Evolutionary conservation across 2,888 invertebrate genomes (phyloP), one percentile per base, ranked within the genome.

Genomic region (Chloroclysta siterata): DNA sequence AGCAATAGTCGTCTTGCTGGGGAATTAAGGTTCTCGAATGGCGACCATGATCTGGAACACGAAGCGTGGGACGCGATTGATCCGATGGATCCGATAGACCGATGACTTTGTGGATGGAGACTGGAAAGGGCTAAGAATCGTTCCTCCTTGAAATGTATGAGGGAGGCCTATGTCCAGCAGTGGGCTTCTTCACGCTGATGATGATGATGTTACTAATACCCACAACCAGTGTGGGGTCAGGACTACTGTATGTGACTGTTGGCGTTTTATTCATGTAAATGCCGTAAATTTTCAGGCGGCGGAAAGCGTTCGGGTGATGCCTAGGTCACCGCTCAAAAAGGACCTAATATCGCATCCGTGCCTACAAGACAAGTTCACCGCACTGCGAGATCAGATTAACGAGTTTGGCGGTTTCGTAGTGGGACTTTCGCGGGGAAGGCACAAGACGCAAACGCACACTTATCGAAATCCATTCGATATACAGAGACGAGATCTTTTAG

Each of bases 391-490:
- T 73, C 98, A 98, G 85, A 90, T 98, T 54, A 96, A 96, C 72
- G 98, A 98, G 72, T 97, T 97, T 78, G 96, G 96, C 11, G 97
- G 96, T 3, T 97, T 97, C 76, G 96, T 97, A 1, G 96, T 97
- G 5, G 96, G 96, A 2, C 93, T 97, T 54, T 95, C 93, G 5
- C 80, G 93, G 0, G 89, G 89, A 14, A 74, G 93, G 53, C 92
- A 94, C 58, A 92, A 94, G 78, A 89, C 94, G 15, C 90, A 90
- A 65, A 83, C 93, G 5, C 93, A 93, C 70, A 95, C 96, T 44
- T 98, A 97, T 83, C 95, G 98, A 73, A 99, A 99, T 91, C 98
- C 99, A 0, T 99, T 98, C 80, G 99, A 99, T 92, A 98, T 99
- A 81, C 97, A 97, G 22, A 94, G 99, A 53, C 94, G 96, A 73